Evolutionary conservation across 2,113 vertebrate genomes (phyloP).

Genomic region (Gopherus evgoodei): DNA sequence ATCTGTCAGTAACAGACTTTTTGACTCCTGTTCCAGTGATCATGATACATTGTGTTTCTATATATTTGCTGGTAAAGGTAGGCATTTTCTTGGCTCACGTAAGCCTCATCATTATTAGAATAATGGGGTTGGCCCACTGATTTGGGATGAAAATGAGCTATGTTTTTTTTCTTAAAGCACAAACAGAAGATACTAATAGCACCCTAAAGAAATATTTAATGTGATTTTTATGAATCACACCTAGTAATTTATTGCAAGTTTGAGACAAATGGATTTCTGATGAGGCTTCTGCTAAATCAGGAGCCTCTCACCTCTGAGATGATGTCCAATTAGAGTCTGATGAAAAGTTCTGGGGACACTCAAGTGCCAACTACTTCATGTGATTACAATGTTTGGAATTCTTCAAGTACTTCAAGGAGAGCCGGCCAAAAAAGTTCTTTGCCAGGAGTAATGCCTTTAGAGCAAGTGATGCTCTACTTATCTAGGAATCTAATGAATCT

Average conservation of each 20-base stretch:
- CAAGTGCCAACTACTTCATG: not conserved
- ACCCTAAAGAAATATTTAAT: constrained; percentile 25
- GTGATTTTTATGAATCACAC: constrained; percentile 39
- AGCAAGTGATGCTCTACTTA: not conserved
- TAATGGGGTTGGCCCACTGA: not conserved
- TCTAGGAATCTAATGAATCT: not conserved
- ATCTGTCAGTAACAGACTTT: too few species aligned
- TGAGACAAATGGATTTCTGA: not conserved
- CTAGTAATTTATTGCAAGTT: constrained; percentile 3
- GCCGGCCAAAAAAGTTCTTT: not conserved
- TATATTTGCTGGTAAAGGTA: not conserved
- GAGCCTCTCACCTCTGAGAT: not conserved
- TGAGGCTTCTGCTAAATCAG: constrained; percentile 41
- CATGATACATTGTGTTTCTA: not conserved
- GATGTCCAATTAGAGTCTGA: constrained; percentile 29
- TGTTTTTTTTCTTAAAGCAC: constrained; percentile 2
- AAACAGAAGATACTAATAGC: constrained; percentile 32
- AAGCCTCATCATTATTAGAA: not conserved
- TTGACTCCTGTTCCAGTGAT: too few species aligned
- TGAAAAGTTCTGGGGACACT: constrained; percentile 12
- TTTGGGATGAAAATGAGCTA: not conserved
- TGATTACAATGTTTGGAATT: constrained; percentile 20
- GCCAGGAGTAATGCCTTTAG: constrained; percentile 7
- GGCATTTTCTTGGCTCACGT: not conserved
- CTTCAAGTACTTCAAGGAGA: constrained; percentile 25